phyloP scores from a whole-genome alignment of 1,140 invertebrate species.

The Drosophila auraria region DNA sequence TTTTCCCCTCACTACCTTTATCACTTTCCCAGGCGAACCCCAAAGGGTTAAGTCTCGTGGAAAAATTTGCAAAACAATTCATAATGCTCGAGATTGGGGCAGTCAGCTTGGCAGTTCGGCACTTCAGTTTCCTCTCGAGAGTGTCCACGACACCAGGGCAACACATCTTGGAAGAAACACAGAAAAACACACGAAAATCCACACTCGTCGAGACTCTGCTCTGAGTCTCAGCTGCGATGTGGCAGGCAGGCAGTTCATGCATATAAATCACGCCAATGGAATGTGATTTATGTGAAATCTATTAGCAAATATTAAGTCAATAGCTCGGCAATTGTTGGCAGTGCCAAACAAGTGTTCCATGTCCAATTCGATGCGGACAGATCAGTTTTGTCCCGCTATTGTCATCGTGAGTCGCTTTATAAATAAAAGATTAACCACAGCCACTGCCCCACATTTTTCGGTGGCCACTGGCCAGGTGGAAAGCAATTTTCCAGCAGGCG shows the following conservation, averaged over 20 bases:
- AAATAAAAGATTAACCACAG: conserved; percentile 68
- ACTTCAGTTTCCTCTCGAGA: conserved; percentile 43
- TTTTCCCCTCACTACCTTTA: neutral
- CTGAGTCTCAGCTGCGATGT: conserved; percentile 48
- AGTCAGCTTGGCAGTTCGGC: conserved; percentile 20
- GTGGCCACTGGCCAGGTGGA: conserved; percentile 17
- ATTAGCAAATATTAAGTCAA: conserved; percentile 79
- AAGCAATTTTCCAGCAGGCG: conserved; percentile 48
- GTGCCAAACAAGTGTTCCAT: conserved; percentile 38
- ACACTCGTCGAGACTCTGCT: conserved; percentile 9
- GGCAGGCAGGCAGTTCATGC: conserved; percentile 36
- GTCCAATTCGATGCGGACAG: conserved; percentile 54
- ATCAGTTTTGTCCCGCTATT: conserved; percentile 1
- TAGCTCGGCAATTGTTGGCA: conserved; percentile 62
- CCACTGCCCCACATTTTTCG: conserved; percentile 55
- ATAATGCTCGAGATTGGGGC: conserved; percentile 4
- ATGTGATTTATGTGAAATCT: conserved; percentile 78
- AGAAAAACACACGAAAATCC: conserved; percentile 16
- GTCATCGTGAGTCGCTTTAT: conserved; percentile 39
- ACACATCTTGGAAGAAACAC: conserved; percentile 23
- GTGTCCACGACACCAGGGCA: conserved; percentile 12
- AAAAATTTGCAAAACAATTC: conserved; percentile 9
- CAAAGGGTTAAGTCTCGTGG: neutral
- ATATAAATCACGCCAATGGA: conserved; percentile 74
- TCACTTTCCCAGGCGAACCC: neutral